Conservation (phyloP, 2,888 invertebrate species). For the Acrocyrtus sp. region DNA sequence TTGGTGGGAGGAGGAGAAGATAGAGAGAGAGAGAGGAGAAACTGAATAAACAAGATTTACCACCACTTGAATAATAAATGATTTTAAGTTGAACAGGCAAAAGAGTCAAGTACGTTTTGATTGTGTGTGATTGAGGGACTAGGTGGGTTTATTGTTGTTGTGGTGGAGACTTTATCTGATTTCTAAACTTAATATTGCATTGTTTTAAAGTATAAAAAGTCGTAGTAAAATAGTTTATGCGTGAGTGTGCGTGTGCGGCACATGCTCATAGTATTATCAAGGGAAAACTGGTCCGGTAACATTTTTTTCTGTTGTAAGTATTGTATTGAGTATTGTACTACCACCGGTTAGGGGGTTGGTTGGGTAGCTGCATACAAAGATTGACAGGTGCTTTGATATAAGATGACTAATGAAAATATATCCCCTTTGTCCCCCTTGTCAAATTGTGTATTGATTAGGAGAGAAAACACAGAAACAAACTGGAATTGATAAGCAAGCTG, state of each 20-base stretch:
- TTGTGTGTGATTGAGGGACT: background rate
- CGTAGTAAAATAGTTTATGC: slow-evolving; percentile 4
- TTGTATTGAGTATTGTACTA: too few species aligned
- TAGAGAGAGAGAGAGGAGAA: background rate
- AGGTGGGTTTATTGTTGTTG: background rate
- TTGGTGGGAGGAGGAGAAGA: slow-evolving; percentile 1
- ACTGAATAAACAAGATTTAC: background rate
- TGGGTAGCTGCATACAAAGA: background rate
- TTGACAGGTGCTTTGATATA: background rate
- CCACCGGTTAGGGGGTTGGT: background rate
- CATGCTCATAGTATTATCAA: slow-evolving; percentile 16
- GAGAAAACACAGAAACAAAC: too few species aligned
- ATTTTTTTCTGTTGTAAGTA: slow-evolving; percentile 4
- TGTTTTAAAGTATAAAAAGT: background rate
- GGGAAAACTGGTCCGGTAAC: slow-evolving; percentile 20
- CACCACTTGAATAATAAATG: background rate
- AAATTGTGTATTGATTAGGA: too few species aligned
- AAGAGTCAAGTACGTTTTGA: background rate
- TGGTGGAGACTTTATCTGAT: background rate
- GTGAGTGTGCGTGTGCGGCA: background rate
- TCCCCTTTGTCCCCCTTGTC: background rate
- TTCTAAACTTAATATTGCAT: background rate
- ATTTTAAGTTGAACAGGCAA: background rate
- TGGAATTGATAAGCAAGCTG: too few species aligned
- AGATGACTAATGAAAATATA: background rate